These are phyloP conservation scores for Cotesia vestalis DNA, from an alignment of 1,140 invertebrate species.

Conservation along the genomic window DNA sequence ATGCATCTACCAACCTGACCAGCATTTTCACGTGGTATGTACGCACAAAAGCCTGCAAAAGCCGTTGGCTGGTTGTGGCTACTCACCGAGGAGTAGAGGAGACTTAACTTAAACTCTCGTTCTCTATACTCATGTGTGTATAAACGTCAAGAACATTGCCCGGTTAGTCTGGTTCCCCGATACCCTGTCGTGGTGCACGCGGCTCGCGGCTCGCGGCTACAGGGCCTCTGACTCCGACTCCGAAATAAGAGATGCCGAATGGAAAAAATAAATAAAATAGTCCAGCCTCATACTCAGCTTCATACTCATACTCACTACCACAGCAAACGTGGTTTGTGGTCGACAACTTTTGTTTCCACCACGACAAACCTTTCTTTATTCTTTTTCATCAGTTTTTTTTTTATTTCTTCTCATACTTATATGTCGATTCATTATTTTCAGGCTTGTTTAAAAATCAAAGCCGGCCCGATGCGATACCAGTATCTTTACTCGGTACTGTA, in stretches of 20 bases:
- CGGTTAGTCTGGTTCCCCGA: too few relatives aligned
- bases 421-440: too few relatives aligned
- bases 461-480: too few relatives aligned
- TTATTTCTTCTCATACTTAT: too few relatives aligned
- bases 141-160: background rate
- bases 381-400: too few relatives aligned
- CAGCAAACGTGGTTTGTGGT: background rate
- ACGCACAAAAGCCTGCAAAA: conserved; percentile 29
- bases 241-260: conserved; percentile 8
- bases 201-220: conserved; percentile 28
- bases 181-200: background rate
- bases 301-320: background rate
- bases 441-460: too few relatives aligned
- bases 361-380: background rate
- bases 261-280: conserved; percentile 7
- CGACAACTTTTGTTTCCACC: background rate
- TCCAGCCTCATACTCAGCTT: background rate
- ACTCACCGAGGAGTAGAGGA: conserved; percentile 3
- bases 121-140: too few relatives aligned
- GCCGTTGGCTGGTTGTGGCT: conserved; percentile 7
- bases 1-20: conserved; percentile 24
- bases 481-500: too few relatives aligned
- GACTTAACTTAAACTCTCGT: conserved; percentile 22
- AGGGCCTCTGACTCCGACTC: background rate
- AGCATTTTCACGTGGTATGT: conserved; percentile 34